Conservation (phyloP, 2,113 vertebrate genomes). For the Poeciliopsis occidentalis region DNA sequence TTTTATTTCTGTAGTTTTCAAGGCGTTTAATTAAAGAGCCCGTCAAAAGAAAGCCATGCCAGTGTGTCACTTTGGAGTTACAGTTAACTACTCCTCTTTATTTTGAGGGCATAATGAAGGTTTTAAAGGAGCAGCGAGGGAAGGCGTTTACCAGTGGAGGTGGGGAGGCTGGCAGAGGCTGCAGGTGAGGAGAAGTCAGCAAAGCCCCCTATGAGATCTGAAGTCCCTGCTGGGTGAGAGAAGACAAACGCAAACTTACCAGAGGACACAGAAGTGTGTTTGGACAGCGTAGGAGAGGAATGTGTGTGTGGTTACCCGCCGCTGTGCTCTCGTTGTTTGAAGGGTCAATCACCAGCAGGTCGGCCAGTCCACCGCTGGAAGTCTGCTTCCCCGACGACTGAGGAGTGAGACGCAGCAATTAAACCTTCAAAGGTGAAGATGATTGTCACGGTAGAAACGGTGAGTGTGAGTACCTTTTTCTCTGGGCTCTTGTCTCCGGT, state of each 20-base stretch:
- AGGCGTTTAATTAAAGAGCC: no score
- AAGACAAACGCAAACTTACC: conserved; percentile 16
- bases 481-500: conserved; percentile 92
- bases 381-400: conserved; percentile 81
- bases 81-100: no score
- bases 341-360: conserved; percentile 88
- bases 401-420: conserved; percentile 17
- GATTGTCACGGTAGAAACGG: background rate
- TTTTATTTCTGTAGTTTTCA: no score
- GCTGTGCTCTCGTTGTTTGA: conserved; percentile 66
- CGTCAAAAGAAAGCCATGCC: no score
- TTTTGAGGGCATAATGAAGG: background rate
- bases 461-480: conserved; percentile 56
- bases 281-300: background rate
- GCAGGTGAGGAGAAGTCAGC: conserved; percentile 93
- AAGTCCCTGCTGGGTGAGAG: conserved; percentile 80
- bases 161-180: conserved; percentile 87
- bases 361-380: conserved; percentile 85
- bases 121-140: background rate
- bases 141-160: conserved; percentile 80
- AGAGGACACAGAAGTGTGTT: background rate
- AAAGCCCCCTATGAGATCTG: conserved; percentile 92
- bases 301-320: conserved; percentile 71
- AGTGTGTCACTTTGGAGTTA: no score
- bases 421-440: background rate